Percentiles rank a stretch among this genome's conserved stretches.
phyloP scores from a whole-genome alignment of 2,888 invertebrate species.

The Lucinisca nassula region DNA sequence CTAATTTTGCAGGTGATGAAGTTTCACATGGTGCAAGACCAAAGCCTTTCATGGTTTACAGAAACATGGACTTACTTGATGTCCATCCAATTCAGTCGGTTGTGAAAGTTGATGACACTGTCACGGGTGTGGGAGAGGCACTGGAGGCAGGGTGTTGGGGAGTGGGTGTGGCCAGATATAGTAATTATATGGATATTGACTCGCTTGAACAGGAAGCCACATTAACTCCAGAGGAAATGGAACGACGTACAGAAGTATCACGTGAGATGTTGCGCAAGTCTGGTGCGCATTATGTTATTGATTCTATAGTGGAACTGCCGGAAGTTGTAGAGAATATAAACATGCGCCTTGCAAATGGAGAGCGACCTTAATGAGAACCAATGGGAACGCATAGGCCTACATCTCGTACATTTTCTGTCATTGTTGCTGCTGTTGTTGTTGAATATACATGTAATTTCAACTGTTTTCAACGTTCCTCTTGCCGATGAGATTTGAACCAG shows the following conservation, averaged over 20 bases:
- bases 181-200: slow-evolving; percentile 87
- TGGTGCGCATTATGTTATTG: slow-evolving; percentile 88
- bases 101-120: slow-evolving; percentile 88
- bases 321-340: slow-evolving; percentile 87
- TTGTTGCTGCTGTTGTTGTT: no score
- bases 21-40: slow-evolving; percentile 86
- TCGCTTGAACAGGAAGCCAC: slow-evolving; percentile 82
- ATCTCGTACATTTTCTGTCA: no score
- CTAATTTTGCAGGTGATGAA: slow-evolving; percentile 85
- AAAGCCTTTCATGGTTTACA: slow-evolving; percentile 88
- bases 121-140: slow-evolving; percentile 87
- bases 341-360: slow-evolving; percentile 82
- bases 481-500: no score
- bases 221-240: slow-evolving; percentile 81
- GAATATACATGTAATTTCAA: no score
- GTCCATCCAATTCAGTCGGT: slow-evolving; percentile 85
- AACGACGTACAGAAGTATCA: slow-evolving; percentile 75
- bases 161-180: slow-evolving; percentile 87
- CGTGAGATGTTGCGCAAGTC: slow-evolving; percentile 82
- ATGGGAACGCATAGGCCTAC: no score
- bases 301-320: slow-evolving; percentile 86
- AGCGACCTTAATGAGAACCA: slow-evolving; percentile 85
- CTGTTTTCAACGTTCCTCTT: no score
- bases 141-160: slow-evolving; percentile 88
- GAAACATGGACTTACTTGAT: slow-evolving; percentile 87